phyloP scores from a whole-genome alignment of 2,888 invertebrate species.

The Baccha elongata region DNA sequence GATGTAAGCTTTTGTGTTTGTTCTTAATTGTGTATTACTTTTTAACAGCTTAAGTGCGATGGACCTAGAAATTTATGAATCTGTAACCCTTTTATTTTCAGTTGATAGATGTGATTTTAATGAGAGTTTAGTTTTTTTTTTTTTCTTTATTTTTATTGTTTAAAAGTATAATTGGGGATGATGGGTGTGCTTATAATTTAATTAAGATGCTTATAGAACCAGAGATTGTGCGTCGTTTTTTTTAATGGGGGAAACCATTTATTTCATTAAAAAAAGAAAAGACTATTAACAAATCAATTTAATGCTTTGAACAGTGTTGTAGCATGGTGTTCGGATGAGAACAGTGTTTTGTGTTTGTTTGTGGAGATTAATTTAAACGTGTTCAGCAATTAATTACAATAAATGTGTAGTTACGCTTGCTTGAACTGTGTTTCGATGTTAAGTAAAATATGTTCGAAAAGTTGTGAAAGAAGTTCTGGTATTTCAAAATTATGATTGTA shows the following conservation, averaged over 20 bases:
- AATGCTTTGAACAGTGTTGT: too few relatives aligned
- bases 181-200: constrained; percentile 48
- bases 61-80: background rate
- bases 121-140: constrained; percentile 5
- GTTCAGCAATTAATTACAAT: too few relatives aligned
- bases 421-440: too few relatives aligned
- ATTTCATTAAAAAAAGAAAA: background rate
- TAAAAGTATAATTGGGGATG: constrained; percentile 42
- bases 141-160: background rate
- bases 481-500: too few relatives aligned
- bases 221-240: constrained; percentile 3
- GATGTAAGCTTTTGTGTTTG: constrained; percentile 21
- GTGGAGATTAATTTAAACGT: too few relatives aligned
- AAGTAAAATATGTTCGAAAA: too few relatives aligned
- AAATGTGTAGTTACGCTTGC: too few relatives aligned
- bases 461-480: too few relatives aligned
- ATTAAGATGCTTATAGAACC: constrained; percentile 38
- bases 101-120: constrained; percentile 45
- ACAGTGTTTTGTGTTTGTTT: too few relatives aligned
- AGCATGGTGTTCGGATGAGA: too few relatives aligned
- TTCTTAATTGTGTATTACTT: background rate
- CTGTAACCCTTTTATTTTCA: constrained; percentile 17
- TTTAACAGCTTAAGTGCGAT: constrained; percentile 40
- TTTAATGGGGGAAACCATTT: background rate
- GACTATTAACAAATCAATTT: background rate